phyloP scores from a whole-genome alignment of 2,797 vertebrate genomes.

The Macrochelys suwanniensis region DNA sequence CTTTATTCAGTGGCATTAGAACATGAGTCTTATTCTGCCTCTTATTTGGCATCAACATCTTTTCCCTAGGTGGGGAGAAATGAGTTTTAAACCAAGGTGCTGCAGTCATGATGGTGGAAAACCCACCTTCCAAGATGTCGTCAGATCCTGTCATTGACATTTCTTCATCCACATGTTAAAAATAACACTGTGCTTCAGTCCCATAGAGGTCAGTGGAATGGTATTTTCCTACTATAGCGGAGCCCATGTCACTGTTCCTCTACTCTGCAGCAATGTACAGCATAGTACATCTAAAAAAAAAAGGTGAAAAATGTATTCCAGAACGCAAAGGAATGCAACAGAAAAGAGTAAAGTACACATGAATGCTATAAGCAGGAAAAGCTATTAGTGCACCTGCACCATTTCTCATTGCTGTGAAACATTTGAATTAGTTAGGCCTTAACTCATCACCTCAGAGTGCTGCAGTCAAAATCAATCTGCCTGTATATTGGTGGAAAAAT shows the following conservation, averaged over 20 bases:
- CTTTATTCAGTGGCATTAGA: background rate
- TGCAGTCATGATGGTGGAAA: background rate
- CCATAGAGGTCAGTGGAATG: background rate
- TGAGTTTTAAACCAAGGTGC: background rate
- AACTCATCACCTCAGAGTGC: background rate
- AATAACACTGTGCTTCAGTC: background rate
- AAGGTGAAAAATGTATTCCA: conserved; percentile 33
- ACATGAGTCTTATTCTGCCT: background rate
- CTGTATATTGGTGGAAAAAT: background rate
- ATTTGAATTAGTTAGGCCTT: conserved; percentile 2
- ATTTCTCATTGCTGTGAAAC: conserved; percentile 7
- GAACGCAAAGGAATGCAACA: background rate
- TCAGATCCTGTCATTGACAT: background rate
- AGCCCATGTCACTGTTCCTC: background rate
- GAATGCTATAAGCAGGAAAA: conserved; percentile 41
- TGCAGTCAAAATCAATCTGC: conserved; percentile 1
- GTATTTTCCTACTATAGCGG: background rate
- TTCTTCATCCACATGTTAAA: background rate
- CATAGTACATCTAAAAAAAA: background rate
- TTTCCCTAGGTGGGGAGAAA: background rate
- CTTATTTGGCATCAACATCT: background rate
- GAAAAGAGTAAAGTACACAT: conserved; percentile 15
- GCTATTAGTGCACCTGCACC: background rate
- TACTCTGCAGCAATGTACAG: background rate
- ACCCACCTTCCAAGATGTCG: background rate